These are phyloP conservation scores for Scaeva pyrastri DNA, from an alignment of 2,888 invertebrate genomes.

Conservation along the genomic window DNA sequence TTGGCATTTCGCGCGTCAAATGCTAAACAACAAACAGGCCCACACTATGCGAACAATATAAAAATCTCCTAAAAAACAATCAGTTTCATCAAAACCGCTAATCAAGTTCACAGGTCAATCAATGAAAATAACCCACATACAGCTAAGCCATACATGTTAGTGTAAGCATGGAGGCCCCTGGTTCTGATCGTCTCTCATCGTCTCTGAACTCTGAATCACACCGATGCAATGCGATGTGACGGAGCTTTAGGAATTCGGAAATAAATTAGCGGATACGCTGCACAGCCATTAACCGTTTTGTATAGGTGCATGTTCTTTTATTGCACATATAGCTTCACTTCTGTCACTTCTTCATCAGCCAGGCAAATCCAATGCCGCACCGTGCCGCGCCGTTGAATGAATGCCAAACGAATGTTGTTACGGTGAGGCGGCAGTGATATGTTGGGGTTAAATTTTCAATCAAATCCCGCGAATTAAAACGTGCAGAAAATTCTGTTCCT, in stretches of 20 bases:
- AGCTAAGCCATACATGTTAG: constrained; percentile 25
- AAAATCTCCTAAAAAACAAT: constrained; percentile 70
- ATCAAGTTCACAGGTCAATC: constrained; percentile 76
- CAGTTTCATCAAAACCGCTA: constrained; percentile 74
- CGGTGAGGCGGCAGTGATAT: constrained; percentile 4
- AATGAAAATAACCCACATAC: constrained; percentile 74
- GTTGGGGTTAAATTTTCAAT: constrained; percentile 72
- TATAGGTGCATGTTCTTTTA: constrained; percentile 29
- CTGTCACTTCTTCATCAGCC: constrained; percentile 52
- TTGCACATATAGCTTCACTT: constrained; percentile 19
- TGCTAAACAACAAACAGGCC: constrained; percentile 38
- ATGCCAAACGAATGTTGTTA: neutral
- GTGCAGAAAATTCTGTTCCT: constrained; percentile 15
- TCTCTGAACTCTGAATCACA: neutral
- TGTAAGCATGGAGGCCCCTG: constrained; percentile 13
- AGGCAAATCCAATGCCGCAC: neutral
- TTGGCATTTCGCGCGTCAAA: constrained; percentile 53
- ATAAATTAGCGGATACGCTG: constrained; percentile 71
- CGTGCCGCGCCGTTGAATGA: neutral
- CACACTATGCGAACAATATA: constrained; percentile 9
- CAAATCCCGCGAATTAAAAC: constrained; percentile 63
- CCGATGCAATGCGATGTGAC: no score
- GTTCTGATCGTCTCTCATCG: constrained; percentile 1
- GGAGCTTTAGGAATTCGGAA: constrained; percentile 58
- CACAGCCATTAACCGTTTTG: constrained; percentile 61